Base-by-base conservation (phyloP, 2,797 vertebrate species). In the Onychomys leucogaster region DNA sequence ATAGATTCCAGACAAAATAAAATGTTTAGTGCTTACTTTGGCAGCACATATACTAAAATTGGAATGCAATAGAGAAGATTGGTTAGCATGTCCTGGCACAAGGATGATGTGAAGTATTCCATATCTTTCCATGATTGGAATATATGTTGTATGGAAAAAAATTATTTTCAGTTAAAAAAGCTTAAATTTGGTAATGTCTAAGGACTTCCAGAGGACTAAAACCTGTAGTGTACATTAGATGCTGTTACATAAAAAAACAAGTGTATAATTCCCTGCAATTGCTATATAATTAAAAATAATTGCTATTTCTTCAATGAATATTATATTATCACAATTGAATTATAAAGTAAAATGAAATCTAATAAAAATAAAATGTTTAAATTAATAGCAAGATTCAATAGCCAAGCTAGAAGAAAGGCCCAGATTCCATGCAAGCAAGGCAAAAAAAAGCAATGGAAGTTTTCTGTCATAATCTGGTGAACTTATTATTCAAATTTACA, bases 361-460 rank as follows among this genome's bases (percentile, higher is more conserved):
- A 82, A 84, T 23, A 52, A 69, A 97, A 97, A 82, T 73, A 89
- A 95, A 94, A 88, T 65, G 16, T 89, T 77, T 92, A 94, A 92
- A 71, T 91, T 37, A 76, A 63, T 86, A 88, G 23, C 94, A 82
- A 90, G 63, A 87, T 88, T 92, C 46, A 63, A 55, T 84, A 83
- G 17, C 14, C n/a, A 93, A 90, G n/a, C 23, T 94, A 65, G 63
- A 96, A 88, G 67, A 78, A 94, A 95, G 73, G 88, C 4, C 59
- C 76, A 71, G 32, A 86, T 37, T 76, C 63, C 14, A 19, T 94
- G 63, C n/a, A 77, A 37, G n/a, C 21, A 43, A 23, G 17, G 21
- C 1, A 37, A 49, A 37, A 49, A 61, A 96, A 87, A 32, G 8
- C 32, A 92, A 29, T 49, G 12, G 82, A 78, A 25, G 85, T 77